phyloP scores from a whole-genome alignment of 92 coral and sea anemone species.

The Galaxea fascicularis region DNA sequence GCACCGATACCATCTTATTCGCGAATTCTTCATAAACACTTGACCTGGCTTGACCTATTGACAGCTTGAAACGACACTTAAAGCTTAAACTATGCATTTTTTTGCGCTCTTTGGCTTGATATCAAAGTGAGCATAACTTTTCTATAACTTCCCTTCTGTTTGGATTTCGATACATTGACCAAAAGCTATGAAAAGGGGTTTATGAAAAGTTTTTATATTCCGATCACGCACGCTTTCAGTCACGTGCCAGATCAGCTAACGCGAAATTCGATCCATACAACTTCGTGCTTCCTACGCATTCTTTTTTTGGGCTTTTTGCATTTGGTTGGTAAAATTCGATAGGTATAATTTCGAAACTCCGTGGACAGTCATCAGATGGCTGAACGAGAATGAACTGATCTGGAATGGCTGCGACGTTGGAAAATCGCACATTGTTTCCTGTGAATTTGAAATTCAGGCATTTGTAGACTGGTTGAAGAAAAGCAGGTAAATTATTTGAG shows the following conservation, averaged over 20 bases:
- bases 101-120: constrained; percentile 9
- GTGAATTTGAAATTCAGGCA: background rate
- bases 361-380: constrained; percentile 13
- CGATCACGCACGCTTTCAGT: background rate
- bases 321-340: too few species aligned
- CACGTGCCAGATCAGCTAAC: constrained; percentile 6
- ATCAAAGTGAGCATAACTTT: background rate
- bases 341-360: background rate
- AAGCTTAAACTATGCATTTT: too few species aligned
- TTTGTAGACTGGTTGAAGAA: background rate
- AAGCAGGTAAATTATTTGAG: background rate
- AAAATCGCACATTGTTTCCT: background rate
- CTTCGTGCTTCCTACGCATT: too few species aligned
- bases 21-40: too few species aligned
- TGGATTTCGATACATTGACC: too few species aligned
- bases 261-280: too few species aligned
- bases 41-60: too few species aligned
- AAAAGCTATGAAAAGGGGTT: constrained; percentile 8
- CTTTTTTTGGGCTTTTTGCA: too few species aligned
- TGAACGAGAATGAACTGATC: background rate
- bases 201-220: background rate
- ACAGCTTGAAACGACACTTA: too few species aligned
- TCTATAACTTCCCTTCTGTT: background rate
- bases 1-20: too few species aligned
- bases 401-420: background rate